Evolutionary conservation across 2,888 invertebrate genomes (phyloP), one percentile per base, ranked within the genome.

Genomic region (Sarcophaga caerulescens): DNA sequence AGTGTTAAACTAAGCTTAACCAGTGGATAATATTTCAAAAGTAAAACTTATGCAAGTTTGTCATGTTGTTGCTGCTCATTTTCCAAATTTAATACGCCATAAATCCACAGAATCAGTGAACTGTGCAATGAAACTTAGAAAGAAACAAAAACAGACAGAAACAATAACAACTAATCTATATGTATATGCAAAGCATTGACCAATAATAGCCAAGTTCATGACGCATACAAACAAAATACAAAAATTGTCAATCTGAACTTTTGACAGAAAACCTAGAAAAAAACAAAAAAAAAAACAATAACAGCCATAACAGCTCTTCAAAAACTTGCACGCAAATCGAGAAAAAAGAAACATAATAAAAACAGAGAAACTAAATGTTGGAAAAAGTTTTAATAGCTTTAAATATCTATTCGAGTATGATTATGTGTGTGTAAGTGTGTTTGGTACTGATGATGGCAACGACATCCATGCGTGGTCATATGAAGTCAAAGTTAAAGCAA

Each of bases 401-500:
- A 12, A 52, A 17, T 52, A 52, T 14, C 12, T 17, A 52, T 52
- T 14, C 52, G 14, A 12, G 0, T 52, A 52, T 17, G 12, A 17
- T 52, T 17, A 60, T 35, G 3, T n/a, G 35, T 44, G 11, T 52
- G 35, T 21, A 6, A 14, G 57, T 57, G 59, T 11, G 3, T 44
- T 71, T 52, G 59, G 47, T 44, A 66, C 8, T 62, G 63, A 57
- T 65, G 71, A 83, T 77, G 80, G 71, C 35, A 35, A 35, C 35
- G 8, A 35, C 35, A 35, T 35, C 8, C 35, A 35, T 35, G 35
- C 35, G 52, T 52, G 52, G 71, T 76, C 71, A 80, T 59, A 76
- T 52, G 65, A 81, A 81, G 68, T 63, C 74, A 86, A 84, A 85
- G 59, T 69, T 73, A 82, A 85, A 80, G 45, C 74, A 78, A 84